Conservation (phyloP, 2,888 invertebrate species). For the Melieria omissa region DNA sequence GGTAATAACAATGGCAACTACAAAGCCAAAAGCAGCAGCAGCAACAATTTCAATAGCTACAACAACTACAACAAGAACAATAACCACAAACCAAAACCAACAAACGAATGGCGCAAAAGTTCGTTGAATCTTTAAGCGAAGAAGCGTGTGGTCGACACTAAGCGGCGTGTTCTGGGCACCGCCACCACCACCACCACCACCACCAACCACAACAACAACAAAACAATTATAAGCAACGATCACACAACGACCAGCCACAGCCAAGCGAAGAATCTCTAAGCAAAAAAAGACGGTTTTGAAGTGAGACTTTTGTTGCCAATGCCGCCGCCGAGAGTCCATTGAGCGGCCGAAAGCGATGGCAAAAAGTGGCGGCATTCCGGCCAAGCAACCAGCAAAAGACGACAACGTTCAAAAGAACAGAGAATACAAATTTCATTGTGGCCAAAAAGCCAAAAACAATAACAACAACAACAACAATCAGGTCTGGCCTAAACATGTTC, state of each 20-base stretch:
- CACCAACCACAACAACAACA: constrained; percentile 13
- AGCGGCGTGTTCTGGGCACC: not conserved
- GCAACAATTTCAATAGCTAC: not conserved
- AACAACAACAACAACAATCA: constrained; percentile 44
- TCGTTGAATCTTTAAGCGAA: constrained; percentile 50
- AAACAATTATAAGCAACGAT: not conserved
- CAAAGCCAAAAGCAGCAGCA: not conserved
- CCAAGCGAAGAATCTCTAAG: too few species aligned
- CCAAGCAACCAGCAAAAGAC: too few species aligned
- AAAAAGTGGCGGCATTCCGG: too few species aligned
- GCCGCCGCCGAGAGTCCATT: too few species aligned
- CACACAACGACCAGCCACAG: not conserved
- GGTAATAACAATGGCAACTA: not conserved
- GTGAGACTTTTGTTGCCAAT: too few species aligned
- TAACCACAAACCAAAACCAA: not conserved
- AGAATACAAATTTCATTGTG: too few species aligned
- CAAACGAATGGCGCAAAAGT: constrained; percentile 44
- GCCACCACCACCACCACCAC: too few species aligned
- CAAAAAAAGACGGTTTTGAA: too few species aligned
- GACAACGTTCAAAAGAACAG: too few species aligned
- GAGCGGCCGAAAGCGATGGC: too few species aligned
- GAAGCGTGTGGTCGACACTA: constrained; percentile 1
- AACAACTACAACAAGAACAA: not conserved
- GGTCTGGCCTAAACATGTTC: constrained; percentile 42
- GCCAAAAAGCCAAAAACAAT: too few species aligned